Base-by-base conservation (phyloP, 1,140 invertebrate genomes). In the Rhynchophorus ferrugineus region DNA sequence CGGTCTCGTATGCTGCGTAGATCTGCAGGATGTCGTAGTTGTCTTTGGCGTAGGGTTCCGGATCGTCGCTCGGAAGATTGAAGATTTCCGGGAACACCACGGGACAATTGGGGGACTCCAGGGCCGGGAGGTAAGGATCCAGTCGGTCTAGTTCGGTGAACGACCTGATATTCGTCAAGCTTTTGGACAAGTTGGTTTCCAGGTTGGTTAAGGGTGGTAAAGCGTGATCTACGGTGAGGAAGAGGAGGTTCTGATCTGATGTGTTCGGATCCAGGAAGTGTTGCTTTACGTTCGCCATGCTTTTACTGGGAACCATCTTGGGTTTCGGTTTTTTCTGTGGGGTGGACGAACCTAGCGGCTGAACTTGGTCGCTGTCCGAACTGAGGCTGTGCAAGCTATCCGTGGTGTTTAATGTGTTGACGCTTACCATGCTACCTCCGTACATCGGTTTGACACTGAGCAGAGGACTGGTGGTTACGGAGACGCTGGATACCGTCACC, bases 1-100 rank as follows among this genome's bases (percentile, higher is more conserved):
- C 93, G 0, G 91, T 96, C 58, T 95, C 89, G 67, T 97, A 98
- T 2, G 93, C 92, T 1, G 91, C 91, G 67, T 88, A 96, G 17
- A 98, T 91, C 70, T 89, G 82, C 16, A 85, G 71, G 51, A 84
- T 84, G 19, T 81, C 82, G 37, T 43, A 46, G 45, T 55, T 47
- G 46, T 58, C 16, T 43, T 38, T 24, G 53, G 37, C 21, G 49
- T 44, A 47, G 19, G 45, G 34, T 42, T 56, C 43, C 8, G 54
- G 60, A 37, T 65, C 64, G 54, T 66, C 64, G 39, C 57, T 59
- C 29, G 62, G 62, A 14, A 64, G 49, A 41, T 63, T 64, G 37
- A 64, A 64, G 9, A 58, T 41, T 42, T 57, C 54, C 13, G 47
- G 44, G 35, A 51, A 42, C 7, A 64, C 61, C 7, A 64, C 61